phyloP scores from a whole-genome alignment of 2,113 vertebrate genomes.

The Parus major region DNA sequence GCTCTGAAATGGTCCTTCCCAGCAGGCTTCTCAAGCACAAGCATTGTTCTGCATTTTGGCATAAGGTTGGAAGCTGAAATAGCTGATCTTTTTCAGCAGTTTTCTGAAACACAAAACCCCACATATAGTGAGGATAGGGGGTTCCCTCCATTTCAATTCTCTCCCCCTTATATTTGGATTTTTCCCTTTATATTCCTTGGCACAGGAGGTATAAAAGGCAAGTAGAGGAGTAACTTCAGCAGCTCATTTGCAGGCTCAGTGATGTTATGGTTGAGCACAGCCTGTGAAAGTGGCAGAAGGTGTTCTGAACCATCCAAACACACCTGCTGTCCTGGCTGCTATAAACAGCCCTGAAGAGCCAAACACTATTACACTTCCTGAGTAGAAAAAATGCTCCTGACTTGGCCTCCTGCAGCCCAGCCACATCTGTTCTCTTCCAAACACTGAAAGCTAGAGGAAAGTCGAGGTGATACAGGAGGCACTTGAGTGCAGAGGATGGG shows the following conservation, averaged over 20 bases:
- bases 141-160: not conserved
- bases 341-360: constrained; percentile 27
- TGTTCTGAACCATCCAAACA: constrained; percentile 29
- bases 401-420: not conserved
- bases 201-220: not conserved
- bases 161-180: not conserved
- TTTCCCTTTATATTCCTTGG: not conserved
- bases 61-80: not conserved
- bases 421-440: constrained; percentile 20
- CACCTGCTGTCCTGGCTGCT: constrained; percentile 48
- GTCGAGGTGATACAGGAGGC: rapidly evolving
- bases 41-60: not conserved
- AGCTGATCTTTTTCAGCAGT: not conserved
- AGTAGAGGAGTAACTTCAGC: not conserved
- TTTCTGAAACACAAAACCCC: not conserved
- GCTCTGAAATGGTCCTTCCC: not conserved
- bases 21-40: not conserved
- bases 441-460: not conserved
- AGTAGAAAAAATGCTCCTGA: not conserved
- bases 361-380: not conserved
- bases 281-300: constrained; percentile 33
- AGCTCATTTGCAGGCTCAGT: not conserved
- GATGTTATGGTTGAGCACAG: not conserved
- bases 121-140: not conserved
- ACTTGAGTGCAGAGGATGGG: not conserved